Evolutionary conservation across 1,140 invertebrate species (phyloP).

Genomic region (Cotesia chilonis): DNA sequence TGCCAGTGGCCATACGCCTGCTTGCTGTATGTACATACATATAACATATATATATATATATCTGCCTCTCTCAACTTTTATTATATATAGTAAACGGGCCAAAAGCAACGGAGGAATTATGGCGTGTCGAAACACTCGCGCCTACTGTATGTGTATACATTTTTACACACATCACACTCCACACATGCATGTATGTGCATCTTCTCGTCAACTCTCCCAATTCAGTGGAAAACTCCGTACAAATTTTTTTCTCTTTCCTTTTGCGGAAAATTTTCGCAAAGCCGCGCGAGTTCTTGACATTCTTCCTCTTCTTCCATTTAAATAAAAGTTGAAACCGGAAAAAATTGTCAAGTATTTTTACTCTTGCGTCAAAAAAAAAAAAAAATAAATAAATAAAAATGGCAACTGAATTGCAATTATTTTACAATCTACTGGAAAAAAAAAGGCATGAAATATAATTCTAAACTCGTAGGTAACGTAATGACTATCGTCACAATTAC

Average conservation of each 20-base stretch:
- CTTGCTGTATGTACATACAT: slow-evolving; percentile 1
- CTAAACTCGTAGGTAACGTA: not conserved
- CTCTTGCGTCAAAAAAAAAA: not conserved
- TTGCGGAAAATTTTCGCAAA: too few species aligned
- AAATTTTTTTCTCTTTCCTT: too few species aligned
- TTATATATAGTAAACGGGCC: slow-evolving; percentile 30
- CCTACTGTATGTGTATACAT: not conserved
- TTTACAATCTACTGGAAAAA: not conserved
- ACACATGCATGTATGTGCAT: not conserved
- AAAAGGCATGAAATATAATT: not conserved
- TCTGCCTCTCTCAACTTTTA: slow-evolving; percentile 5
- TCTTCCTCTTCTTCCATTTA: too few species aligned
- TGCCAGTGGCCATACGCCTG: slow-evolving; percentile 26
- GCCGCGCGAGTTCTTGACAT: too few species aligned
- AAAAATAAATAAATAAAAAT: not conserved
- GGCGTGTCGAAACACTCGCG: slow-evolving; percentile 35
- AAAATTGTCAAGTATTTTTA: not conserved
- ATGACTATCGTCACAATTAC: slow-evolving; percentile 12
- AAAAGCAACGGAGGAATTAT: slow-evolving; percentile 38
- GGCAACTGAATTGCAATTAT: not conserved
- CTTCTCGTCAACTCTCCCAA: too few species aligned
- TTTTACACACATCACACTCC: not conserved
- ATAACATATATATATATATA: too few species aligned
- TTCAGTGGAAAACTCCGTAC: not conserved
- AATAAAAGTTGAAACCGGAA: not conserved